Conservation (phyloP, 2,888 invertebrate genomes). For the Heliconius sara region DNA sequence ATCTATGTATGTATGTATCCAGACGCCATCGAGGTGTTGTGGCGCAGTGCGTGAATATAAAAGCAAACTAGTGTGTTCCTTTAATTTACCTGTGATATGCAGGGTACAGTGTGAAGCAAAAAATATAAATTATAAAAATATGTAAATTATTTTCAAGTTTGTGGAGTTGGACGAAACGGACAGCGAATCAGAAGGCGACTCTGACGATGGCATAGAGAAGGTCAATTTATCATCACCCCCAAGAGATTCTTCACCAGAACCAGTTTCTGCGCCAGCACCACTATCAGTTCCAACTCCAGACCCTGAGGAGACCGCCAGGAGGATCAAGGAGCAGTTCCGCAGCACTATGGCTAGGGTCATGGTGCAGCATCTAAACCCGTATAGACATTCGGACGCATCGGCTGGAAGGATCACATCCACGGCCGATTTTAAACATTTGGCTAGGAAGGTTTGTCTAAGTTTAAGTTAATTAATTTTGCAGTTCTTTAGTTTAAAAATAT, state of each 20-base stretch:
- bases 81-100: too few species aligned
- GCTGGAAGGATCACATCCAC: constrained; percentile 93
- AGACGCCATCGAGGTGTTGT: too few species aligned
- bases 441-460: constrained; percentile 90
- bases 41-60: too few species aligned
- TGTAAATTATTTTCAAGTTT: constrained; percentile 58
- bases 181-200: constrained; percentile 55
- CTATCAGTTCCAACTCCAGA: constrained; percentile 54
- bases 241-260: constrained; percentile 21
- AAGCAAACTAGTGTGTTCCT: too few species aligned
- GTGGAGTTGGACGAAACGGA: constrained; percentile 73
- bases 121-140: too few species aligned
- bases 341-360: constrained; percentile 91
- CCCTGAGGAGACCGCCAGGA: constrained; percentile 83
- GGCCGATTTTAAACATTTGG: constrained; percentile 97
- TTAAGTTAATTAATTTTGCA: not conserved
- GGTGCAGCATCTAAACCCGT: constrained; percentile 94
- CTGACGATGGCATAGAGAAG: constrained; percentile 39
- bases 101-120: too few species aligned
- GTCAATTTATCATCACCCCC: constrained; percentile 34
- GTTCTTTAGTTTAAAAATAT: not conserved
- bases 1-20: too few species aligned
- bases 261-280: constrained; percentile 33
- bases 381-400: constrained; percentile 92
- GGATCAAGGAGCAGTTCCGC: constrained; percentile 94